These are phyloP conservation scores for Melinopterus prodromus DNA, from an alignment of 2,888 invertebrate genomes.

Conservation along the genomic window DNA sequence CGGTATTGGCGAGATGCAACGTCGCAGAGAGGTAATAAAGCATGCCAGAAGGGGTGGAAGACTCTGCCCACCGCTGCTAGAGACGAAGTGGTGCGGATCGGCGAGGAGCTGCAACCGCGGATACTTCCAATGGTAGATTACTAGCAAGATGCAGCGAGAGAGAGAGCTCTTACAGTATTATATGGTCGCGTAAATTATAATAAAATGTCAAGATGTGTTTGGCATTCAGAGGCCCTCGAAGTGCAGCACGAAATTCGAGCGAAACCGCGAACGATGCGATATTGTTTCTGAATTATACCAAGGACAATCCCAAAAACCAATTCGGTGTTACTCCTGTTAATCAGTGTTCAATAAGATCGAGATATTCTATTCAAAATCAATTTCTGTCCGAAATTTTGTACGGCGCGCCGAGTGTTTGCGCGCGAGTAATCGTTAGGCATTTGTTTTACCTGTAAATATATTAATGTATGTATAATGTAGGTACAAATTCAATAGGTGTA, in stretches of 20 bases:
- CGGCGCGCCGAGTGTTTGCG: too few relatives aligned
- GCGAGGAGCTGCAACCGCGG: constrained; percentile 71
- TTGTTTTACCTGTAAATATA: neutral
- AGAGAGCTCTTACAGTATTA: constrained; percentile 4
- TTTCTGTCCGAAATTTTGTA: neutral
- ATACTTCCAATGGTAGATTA: constrained; percentile 69
- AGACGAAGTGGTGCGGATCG: constrained; percentile 90
- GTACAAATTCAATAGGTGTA: neutral
- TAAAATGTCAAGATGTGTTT: neutral
- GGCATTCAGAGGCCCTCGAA: neutral
- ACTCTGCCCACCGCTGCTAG: constrained; percentile 83
- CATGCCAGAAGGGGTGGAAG: constrained; percentile 82
- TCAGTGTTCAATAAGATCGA: neutral
- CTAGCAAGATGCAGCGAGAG: neutral
- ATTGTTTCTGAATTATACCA: neutral
- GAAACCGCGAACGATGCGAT: neutral
- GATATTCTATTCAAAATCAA: neutral
- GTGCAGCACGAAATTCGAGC: neutral
- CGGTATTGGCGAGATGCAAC: constrained; percentile 87
- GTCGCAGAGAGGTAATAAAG: constrained; percentile 79
- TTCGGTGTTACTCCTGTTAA: neutral
- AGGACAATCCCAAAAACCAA: neutral
- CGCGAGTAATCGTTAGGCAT: neutral
- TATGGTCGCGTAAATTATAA: neutral
- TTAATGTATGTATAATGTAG: neutral